Evolutionary conservation across 2,797 vertebrate species (phyloP), one percentile per base, ranked within the genome.

Genomic region (Enteromius anoplus): DNA sequence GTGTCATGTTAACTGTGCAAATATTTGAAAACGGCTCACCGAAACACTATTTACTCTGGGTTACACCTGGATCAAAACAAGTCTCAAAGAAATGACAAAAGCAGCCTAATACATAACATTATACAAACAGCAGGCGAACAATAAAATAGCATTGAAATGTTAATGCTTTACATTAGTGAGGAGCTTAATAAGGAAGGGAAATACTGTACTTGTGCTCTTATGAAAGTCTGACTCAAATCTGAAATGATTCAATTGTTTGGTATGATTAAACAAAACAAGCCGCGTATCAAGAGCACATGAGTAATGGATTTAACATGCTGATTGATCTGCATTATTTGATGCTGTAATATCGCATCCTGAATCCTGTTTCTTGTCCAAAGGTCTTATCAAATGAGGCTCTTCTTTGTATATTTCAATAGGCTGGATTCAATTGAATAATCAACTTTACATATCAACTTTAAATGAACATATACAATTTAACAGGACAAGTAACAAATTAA

Each of bases 11-110:
- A 85, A 53, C 79, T 80, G 53, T 65, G 49, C 85, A 85, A 88
- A 88, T 87, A 87, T 84, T 82, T 84, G 72, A 68, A 23, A 77
- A 82, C 32, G 14, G 68, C 73, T 84, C 47, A 49, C 40, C 17
- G 37, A 69, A 9, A 86, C 29, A 65, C 12, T 75, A 26, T 88
- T 86, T 83, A 75, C 85, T 78, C 69, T 78, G 55, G 82, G 86
- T 86, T 75, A 77, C 62, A 85, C 72, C 73, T 81, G 42, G 58
- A 72, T 66, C 37, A 78, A 77, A 84, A 68, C 37, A 65, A 80
- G 69, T 37, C 68, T 80, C 34, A 34, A 32, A 82, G 40, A 32
- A 69, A 53, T 5, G 0, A 26, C 40, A 5, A 58, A 53, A 32
- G 2, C 37, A 19, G 14, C 11, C 53, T 34, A 47, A 70, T 55